Evolutionary conservation across 2,888 invertebrate genomes (phyloP), one percentile per base, ranked within the genome.

Genomic region (Tachystola acroxantha): DNA sequence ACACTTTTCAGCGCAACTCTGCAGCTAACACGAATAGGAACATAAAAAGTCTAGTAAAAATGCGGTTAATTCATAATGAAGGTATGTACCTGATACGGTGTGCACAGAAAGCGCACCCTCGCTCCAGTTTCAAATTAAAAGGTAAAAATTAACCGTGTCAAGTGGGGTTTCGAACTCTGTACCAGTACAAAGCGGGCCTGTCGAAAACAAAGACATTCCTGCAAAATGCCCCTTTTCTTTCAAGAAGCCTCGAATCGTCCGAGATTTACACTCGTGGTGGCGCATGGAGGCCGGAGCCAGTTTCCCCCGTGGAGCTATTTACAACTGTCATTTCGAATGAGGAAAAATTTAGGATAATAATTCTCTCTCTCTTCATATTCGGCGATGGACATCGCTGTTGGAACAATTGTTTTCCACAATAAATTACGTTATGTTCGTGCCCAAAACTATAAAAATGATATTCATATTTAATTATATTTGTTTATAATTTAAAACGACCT

Each of bases 61-160:
- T 60, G 42, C 59, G 57, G 54, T 67, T 67, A 64, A 64, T 66
- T 66, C 54, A 63, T 66, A 66, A 70, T 59, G 63, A 64, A 60
- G 58, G 60, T 9, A 43, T n/a, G n/a, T n/a, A 46, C 48, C 51
- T 68, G 68, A 70, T 72, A 68, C 57, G 60, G 57, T 57, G 55
- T 58, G 60, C 61, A 64, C 57, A 63, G 59, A 61, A 63, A 57
- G 58, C 57, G 49, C 60, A 59, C 64, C 66, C 67, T 67, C 63
- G 71, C 54, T 70, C 71, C 66, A 68, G 70, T 76, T 77, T 72
- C 70, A 73, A 75, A 76, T 81, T 73, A 64, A 78, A 75, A 75
- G 77, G 77, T 73, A 78, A 80, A 77, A 81, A 77, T 76, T 72
- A 79, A 82, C 65, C 75, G 72, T 80, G 81, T 82, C 81, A 80